Percentiles rank a stretch among this genome's conserved stretches.
Evolutionary conservation across 2,888 invertebrate genomes (phyloP).

Genomic region (Pachliopta kotzebuea): DNA sequence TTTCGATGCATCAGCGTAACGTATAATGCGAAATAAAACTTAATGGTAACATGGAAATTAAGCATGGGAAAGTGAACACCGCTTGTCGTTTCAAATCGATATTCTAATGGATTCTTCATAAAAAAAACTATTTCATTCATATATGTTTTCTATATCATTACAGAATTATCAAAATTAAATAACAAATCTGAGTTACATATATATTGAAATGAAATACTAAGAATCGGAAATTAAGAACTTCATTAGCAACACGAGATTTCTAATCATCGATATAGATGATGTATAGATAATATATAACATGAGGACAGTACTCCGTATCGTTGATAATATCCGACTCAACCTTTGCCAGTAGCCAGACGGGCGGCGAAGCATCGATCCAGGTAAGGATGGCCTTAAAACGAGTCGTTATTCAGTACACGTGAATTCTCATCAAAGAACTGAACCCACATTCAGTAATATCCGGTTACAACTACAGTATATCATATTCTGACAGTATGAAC

Average conservation of each 20-base stretch:
- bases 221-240: not conserved
- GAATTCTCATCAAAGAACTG: not conserved
- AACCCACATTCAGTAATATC: not conserved
- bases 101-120: not conserved
- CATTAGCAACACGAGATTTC: no score
- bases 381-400: conserved; percentile 1
- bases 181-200: no score
- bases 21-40: not conserved
- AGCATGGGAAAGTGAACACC: not conserved
- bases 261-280: not conserved
- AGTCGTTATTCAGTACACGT: not conserved
- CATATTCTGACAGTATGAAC: no score
- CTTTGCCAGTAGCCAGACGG: not conserved
- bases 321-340: not conserved
- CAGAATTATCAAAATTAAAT: no score
- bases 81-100: not conserved
- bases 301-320: not conserved
- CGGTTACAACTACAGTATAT: not conserved
- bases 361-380: conserved; percentile 6
- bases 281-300: not conserved
- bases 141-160: not conserved
- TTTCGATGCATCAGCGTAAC: not conserved
- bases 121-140: not conserved
- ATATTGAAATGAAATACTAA: not conserved
- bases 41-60: no score